phyloP scores from a whole-genome alignment of 1,140 invertebrate species.

The Galleria mellonella region DNA sequence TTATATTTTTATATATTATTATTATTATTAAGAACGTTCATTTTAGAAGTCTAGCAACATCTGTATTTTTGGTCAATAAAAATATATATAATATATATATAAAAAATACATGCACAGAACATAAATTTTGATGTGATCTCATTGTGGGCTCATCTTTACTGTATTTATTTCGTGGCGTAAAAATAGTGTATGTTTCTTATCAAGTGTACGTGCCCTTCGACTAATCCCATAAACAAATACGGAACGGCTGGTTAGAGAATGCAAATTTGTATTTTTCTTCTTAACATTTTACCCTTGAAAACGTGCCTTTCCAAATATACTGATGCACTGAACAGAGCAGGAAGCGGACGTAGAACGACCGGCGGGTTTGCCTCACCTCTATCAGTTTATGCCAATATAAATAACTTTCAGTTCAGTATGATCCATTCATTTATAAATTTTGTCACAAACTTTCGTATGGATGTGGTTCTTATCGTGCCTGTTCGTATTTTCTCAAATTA shows the following conservation, averaged over 20 bases:
- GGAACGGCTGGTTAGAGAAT: conserved; percentile 26
- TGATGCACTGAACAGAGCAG: conserved; percentile 12
- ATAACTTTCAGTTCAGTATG: conserved; percentile 20
- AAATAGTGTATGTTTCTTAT: conserved; percentile 34
- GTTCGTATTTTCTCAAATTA: no score
- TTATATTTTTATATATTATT: no score
- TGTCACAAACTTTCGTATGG: conserved; percentile 3
- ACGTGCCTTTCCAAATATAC: conserved; percentile 33
- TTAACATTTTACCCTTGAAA: conserved; percentile 30
- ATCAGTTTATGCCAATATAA: conserved; percentile 26
- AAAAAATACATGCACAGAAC: no score
- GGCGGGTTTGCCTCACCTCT: conserved; percentile 20
- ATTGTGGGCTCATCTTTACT: no score
- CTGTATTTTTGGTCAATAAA: no score
- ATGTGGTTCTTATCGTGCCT: background rate
- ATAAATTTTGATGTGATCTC: no score
- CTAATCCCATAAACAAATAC: conserved; percentile 44
- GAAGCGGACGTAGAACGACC: conserved; percentile 18
- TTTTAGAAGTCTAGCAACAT: no score
- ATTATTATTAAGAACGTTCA: no score
- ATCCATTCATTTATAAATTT: conserved; percentile 10
- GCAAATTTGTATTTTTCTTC: conserved; percentile 36
- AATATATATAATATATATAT: no score
- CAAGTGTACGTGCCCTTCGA: conserved; percentile 23
- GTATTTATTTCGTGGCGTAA: conserved; percentile 21